phyloP scores from a whole-genome alignment of 2,888 invertebrate genomes.

The Oscheius myriophilus region DNA sequence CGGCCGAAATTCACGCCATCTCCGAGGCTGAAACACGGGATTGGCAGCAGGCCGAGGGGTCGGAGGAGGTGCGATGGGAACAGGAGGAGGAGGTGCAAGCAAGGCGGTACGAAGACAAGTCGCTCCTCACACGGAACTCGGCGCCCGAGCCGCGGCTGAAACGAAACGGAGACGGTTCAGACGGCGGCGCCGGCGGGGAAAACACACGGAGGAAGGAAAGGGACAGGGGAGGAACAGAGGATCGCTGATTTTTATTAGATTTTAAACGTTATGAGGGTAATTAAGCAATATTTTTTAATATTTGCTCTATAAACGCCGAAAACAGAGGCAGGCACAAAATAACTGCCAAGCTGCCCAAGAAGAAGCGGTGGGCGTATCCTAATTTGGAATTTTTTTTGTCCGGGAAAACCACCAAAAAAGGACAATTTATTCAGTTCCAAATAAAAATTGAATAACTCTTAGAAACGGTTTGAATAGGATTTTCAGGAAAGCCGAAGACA shows the following conservation, averaged over 20 bases:
- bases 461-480: no score
- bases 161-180: neutral
- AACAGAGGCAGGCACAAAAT: no score
- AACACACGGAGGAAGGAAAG: neutral
- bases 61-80: slow-evolving; percentile 12
- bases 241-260: neutral
- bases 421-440: no score
- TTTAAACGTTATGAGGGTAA: no score
- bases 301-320: no score
- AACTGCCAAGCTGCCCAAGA: no score
- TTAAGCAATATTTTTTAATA: no score
- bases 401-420: no score
- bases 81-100: slow-evolving; percentile 18
- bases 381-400: no score
- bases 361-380: no score
- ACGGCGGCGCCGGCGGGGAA: slow-evolving; percentile 4
- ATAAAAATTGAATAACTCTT: no score
- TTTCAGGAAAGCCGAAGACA: no score
- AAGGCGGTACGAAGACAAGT: slow-evolving; percentile 35
- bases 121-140: slow-evolving; percentile 29
- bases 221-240: neutral
- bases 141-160: slow-evolving; percentile 30
- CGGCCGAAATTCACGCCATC: slow-evolving; percentile 52
- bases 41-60: slow-evolving; percentile 20
- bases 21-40: slow-evolving; percentile 51